A percentile compares a stretch with the other conserved stretches of the same genome.
These are phyloP conservation scores for Papilio dardanus DNA, from an alignment of 1,140 invertebrate species.

Conservation along the genomic window DNA sequence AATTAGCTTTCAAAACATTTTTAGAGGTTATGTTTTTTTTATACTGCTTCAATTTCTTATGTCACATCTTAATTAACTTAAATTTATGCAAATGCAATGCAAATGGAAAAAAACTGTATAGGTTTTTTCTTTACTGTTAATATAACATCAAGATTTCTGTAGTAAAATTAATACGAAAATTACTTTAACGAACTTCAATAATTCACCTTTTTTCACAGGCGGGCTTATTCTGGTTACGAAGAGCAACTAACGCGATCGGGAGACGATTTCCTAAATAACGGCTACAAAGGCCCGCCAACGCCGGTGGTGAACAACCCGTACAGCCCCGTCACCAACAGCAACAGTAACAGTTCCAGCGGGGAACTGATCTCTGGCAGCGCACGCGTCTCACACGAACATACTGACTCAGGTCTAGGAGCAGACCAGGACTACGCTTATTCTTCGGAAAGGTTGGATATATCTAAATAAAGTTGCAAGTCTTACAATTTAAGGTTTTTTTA, in stretches of 20 bases:
- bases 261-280: constrained; percentile 73
- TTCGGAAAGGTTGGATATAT: constrained; percentile 85
- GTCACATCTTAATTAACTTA: neutral
- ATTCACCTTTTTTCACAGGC: constrained; percentile 57
- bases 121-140: neutral
- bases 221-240: constrained; percentile 72
- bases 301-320: constrained; percentile 69
- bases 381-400: constrained; percentile 86
- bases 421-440: constrained; percentile 87
- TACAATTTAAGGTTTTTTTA: no score
- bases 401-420: constrained; percentile 86
- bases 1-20: constrained; percentile 32
- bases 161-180: neutral
- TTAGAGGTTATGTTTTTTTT: constrained; percentile 35
- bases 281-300: constrained; percentile 68
- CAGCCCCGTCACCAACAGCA: constrained; percentile 76
- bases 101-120: neutral
- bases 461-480: no score
- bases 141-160: neutral
- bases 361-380: constrained; percentile 81
- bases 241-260: constrained; percentile 59
- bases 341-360: constrained; percentile 80
- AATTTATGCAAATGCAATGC: neutral
- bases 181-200: neutral
- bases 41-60: neutral